Evolutionary conservation across 2,113 vertebrate species (phyloP).

Genomic region (Pontoporia blainvillei): DNA sequence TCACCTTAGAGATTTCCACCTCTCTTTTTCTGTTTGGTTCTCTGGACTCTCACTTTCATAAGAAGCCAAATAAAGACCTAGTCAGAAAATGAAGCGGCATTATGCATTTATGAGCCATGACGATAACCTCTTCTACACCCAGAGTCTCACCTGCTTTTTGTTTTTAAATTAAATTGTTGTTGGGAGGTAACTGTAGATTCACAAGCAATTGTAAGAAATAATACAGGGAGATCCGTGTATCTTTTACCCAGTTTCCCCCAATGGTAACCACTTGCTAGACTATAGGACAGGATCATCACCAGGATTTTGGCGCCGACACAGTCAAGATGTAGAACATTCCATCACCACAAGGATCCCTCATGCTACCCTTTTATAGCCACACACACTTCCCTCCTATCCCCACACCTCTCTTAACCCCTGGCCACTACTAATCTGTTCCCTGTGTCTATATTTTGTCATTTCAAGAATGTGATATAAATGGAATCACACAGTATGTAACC

Average conservation of each 20-base stretch:
- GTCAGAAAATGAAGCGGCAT: slow-evolving; percentile 12
- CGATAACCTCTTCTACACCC: neutral
- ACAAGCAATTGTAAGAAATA: neutral
- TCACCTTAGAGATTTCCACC: slow-evolving; percentile 87
- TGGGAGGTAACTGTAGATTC: neutral
- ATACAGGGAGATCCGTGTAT: neutral
- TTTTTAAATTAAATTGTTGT: neutral
- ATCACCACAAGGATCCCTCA: neutral
- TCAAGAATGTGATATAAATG: neutral
- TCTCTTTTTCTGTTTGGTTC: slow-evolving; percentile 86
- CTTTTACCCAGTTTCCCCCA: neutral
- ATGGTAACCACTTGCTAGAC: neutral
- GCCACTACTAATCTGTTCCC: neutral
- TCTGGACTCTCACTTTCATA: slow-evolving; percentile 88
- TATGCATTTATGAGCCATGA: neutral
- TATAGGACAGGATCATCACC: too few relatives aligned
- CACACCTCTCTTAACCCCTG: neutral
- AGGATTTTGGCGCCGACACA: neutral
- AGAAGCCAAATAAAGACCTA: slow-evolving; percentile 87
- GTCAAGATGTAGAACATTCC: neutral
- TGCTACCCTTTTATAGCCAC: neutral
- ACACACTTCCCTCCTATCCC: too few relatives aligned
- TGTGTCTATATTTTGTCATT: neutral
- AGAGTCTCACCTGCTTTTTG: neutral
- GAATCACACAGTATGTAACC: neutral